Evolutionary conservation across 2,113 vertebrate species (phyloP), one percentile per base, ranked within the genome.

Genomic region (Hucho hucho): DNA sequence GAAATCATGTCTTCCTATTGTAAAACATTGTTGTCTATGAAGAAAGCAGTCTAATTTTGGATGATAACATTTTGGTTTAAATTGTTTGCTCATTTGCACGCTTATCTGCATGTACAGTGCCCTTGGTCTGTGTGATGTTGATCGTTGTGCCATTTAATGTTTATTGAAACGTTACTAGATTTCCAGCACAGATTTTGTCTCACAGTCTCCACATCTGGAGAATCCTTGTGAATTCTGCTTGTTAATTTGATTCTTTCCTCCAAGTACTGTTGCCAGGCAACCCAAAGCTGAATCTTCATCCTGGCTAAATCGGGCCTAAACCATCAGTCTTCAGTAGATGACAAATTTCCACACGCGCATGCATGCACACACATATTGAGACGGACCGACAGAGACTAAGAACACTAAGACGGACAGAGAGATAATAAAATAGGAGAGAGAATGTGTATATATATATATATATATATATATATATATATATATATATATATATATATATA

Each of bases 231-330:
- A 16, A 59, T 73, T 22, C 20, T 25, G 24, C 24, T 9, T 61
- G 24, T 61, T 61, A n/a, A 61, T 22, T 61, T 4, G 16, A 18
- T 53, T 53, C 49, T 53, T 14, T 16, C 49, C 49, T 53, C 20
- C 18, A 61, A 61, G n/a, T 61, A 22, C 13, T 16, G 73, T 75
- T 71, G 73, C 72, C 29, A 26, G 63, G 72, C 77, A 79, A 79
- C 77, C 25, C 66, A 56, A 26, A 70, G 67, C 65, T 32, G 18
- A 24, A 13, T 64, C 20, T 29, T 64, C 29, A 47, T 43, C n/a
- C 58, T 58, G 56, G n/a, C 61, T 46, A n/a, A 56, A 14, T 56
- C 53, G 1, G 16, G 20, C 20, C 14, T 18, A 56, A 56, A 56
- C 53, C 4, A 56, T 56, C 53, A 20, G 53, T 28, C 64, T 28